Base-by-base conservation (phyloP, 2,888 invertebrate genomes). In the Herminia tarsipennalis region DNA sequence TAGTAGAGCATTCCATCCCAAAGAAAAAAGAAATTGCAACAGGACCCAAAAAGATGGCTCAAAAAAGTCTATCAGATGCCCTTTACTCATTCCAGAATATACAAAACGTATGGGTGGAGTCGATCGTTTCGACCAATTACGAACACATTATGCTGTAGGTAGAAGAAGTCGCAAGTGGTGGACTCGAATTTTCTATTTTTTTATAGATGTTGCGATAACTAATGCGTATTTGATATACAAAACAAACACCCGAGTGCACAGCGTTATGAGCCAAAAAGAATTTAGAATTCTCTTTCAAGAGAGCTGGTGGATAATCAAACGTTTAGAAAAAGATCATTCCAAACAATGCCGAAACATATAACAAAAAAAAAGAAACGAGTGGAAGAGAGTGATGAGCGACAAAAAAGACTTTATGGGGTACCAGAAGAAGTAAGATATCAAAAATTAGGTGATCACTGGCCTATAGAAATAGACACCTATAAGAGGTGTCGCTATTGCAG, bases 371-470 rank as follows among this genome's bases (percentile, higher is more conserved):
- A n/a, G n/a, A n/a, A n/a, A n/a, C n/a, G n/a, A n/a, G n/a, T n/a
- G n/a, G n/a, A 18, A 18, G 5, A 24, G 24, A 24, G 24, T 24
- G n/a, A 24, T 24, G 54, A 37, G 17, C 10, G 27, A 27, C 27
- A 43, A 13, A 12, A 29, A 10, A 25, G 35, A 48, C 34, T 39
- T 38, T 30, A 72, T 33, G 24, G 18, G 2, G 29, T 29, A 3
- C 29, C 29, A 16, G 16, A 29, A 6, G 16, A n/a, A 16, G 3
- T 29, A 3, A 14, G 29, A 6, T 5, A 3, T 27, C 5, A 27
- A 27, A 3, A 10, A 6, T 27, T 27, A 6, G 13, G 5, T 8
- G n/a, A 18, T 8, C 70, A 51, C 71, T 73, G 38, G 61, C 72
- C 50, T 73, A 78, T 29, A 8, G 29, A 29, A 29, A 29, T 29